Conservation (phyloP, 2,113 vertebrate species). For the Anser brachyrhynchus region DNA sequence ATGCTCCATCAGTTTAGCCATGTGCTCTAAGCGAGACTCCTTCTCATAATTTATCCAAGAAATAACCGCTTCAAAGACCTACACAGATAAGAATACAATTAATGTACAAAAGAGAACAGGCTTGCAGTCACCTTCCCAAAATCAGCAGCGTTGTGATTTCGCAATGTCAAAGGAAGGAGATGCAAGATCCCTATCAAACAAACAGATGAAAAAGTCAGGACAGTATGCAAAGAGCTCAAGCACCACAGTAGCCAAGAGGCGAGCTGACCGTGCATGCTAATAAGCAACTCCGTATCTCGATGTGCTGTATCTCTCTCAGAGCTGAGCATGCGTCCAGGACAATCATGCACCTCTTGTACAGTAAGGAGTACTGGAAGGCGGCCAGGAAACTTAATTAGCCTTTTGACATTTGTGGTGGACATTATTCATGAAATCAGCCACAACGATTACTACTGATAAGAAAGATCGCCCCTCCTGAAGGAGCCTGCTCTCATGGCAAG, state of each 20-base stretch:
- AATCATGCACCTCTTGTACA: background rate
- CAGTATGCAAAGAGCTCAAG: background rate
- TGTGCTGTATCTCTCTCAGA: constrained; percentile 20
- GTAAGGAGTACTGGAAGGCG: background rate
- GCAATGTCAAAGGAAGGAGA: fast-evolving
- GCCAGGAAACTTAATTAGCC: constrained; percentile 48
- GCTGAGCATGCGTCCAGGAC: background rate
- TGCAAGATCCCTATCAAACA: background rate
- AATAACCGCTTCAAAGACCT: constrained; percentile 98
- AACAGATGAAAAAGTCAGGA: background rate
- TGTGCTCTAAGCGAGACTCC: constrained; percentile 88
- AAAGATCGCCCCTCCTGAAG: background rate
- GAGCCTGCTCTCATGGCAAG: background rate
- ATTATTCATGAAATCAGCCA: constrained; percentile 30
- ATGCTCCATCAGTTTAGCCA: constrained; percentile 96
- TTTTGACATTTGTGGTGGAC: constrained; percentile 16
- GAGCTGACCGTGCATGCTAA: background rate
- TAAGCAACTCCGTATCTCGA: background rate
- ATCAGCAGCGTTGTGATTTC: background rate
- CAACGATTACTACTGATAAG: background rate
- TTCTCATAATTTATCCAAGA: constrained; percentile 95
- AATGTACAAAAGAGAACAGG: background rate
- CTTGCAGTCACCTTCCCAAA: background rate
- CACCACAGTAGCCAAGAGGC: background rate
- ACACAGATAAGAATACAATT: background rate